Evolutionary conservation across 2,113 vertebrate genomes (phyloP), one percentile per base, ranked within the genome.

Genomic region (Gallinago paraguaiae): DNA sequence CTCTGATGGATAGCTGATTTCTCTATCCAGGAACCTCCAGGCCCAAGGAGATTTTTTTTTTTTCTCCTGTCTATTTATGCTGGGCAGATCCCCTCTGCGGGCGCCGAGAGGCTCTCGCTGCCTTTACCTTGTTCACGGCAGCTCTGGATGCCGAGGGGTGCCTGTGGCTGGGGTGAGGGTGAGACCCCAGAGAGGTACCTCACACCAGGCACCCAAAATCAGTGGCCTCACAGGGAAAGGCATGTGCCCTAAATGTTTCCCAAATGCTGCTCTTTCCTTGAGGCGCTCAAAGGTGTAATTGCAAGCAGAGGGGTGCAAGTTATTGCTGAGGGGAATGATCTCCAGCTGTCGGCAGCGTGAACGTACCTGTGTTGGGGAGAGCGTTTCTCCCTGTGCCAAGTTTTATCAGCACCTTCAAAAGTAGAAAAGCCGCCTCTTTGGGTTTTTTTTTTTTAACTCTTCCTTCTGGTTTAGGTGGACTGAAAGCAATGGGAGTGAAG

Each of bases 11-110:
- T 81, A 28, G 71, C 88, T 64, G 76, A 86, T 94, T 94, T 61
- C 94, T 78, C 79, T 95, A 37, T 74, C 92, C 72, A 53, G 93
- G 90, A 82, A 88, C 53, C 88, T 67, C 87, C 63, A 76, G 33
- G 46, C 93, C 35, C 20, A 6, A 54, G 68, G 79, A 92, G 82
- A 48, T 45, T 86, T 92, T 81, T 39, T 39, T 39, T 39, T 80
- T 96, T 96, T 27, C 80, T 94, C 24, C 76, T 59, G 41, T 45
- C 59, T 67, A 4, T 17, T 85, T 57, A 28, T 12, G 19, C 80
- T 31, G 72, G 76, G 71, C n/a, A 67, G 59, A 46, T 72, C 70
- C 46, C 30, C 15, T 28, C 39, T 59, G 9, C 0, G 6, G 31
- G 64, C 3, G 0, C 19, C 1, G 68, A 23, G 51, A n/a, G 35